phyloP scores from a whole-genome alignment of 2,113 vertebrate species.

The Trogon surrucura region DNA sequence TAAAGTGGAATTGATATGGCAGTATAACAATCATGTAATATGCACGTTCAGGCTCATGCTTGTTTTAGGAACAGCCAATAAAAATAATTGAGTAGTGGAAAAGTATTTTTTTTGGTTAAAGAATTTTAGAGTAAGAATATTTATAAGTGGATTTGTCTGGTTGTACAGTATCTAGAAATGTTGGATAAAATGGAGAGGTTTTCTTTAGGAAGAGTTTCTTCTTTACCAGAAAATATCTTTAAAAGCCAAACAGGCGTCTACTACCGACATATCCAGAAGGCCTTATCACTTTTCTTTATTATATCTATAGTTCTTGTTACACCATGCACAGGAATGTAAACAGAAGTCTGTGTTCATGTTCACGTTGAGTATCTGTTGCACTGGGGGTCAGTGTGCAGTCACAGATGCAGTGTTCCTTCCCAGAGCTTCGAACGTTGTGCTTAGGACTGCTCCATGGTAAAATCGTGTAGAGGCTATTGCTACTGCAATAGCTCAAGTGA shows the following conservation, averaged over 20 bases:
- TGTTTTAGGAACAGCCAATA: slow-evolving; percentile 10
- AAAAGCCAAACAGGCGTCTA: background rate
- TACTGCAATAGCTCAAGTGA: background rate
- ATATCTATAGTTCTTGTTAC: background rate
- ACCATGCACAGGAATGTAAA: background rate
- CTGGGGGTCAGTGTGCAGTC: background rate
- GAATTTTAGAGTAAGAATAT: background rate
- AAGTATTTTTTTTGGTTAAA: slow-evolving; percentile 10
- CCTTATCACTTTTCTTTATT: background rate
- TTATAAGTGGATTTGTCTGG: background rate
- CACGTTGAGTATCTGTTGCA: accelerated
- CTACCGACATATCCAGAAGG: background rate
- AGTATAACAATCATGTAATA: background rate
- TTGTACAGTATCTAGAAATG: background rate
- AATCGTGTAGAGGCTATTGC: accelerated
- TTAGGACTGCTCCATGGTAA: background rate
- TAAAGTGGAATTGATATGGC: background rate
- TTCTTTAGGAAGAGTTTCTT: background rate
- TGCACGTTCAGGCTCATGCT: background rate
- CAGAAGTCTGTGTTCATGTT: background rate
- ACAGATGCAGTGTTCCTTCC: accelerated
- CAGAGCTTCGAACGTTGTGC: background rate
- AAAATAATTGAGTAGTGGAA: slow-evolving; percentile 4
- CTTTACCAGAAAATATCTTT: background rate
- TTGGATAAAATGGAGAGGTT: background rate